Base-by-base conservation (phyloP, 2,888 invertebrate genomes). In the Thymelicus lineola region DNA sequence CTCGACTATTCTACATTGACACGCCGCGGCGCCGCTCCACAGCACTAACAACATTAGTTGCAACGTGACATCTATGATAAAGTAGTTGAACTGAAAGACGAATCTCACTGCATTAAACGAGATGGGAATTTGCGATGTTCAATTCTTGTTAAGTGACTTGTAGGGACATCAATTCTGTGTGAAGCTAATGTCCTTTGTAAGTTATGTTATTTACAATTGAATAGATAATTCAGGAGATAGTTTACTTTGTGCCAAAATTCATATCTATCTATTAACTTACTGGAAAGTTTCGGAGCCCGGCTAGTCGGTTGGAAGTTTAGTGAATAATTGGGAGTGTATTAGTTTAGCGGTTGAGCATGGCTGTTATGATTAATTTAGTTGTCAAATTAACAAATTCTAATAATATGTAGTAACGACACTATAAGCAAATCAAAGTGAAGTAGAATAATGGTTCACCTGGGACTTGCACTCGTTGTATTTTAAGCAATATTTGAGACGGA, bases 41-140 rank as follows among this genome's bases (percentile, higher is more conserved):
- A 58, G 12, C 36, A 36, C 59, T 14, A 50, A 28, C 15, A 35
- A 53, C 53, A 55, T 66, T 66, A 66, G 66, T 42, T 45, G 14
- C 67, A 17, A 15, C 38, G 67, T 20, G 66, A 72, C 68, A 50
- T 65, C 71, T 42, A 72, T 74, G 74, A 74, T 74, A 69, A 72
- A 74, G 71, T 50, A 46, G 66, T 63, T 46, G 60, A 71, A 63
- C 65, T 61, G 57, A 59, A 71, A 72, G 72, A 74, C 66, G 71
- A 72, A 74, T 74, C 60, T 45, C 60, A 15, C 62, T 15, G 35
- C 64, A 72, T 70, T 71, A 68, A 72, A 69, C 69, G 67, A 71
- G 69, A 70, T 65, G 67, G 62, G 58, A 62, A 71, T 70, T 62
- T 68, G 67, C 67, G 71, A 67, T 75, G 73, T 72, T 73, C 73